Evolutionary conservation across 2,797 vertebrate species (phyloP).

Genomic region (Sebastes glaucus): DNA sequence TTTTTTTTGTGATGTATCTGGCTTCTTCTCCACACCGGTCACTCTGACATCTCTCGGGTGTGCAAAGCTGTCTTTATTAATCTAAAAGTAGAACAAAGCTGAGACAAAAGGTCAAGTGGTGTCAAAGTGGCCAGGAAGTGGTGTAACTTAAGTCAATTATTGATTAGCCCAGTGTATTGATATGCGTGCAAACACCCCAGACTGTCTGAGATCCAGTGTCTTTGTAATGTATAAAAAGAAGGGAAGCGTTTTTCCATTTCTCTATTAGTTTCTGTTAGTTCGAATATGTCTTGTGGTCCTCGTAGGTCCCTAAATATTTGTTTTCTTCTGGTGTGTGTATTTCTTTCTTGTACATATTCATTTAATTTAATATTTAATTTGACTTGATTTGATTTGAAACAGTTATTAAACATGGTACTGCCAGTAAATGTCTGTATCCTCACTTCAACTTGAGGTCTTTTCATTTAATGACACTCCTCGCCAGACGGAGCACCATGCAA

Average conservation of each 20-base stretch:
- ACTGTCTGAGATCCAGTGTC: not conserved
- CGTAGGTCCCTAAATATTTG: not conserved
- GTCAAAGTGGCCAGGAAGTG: constrained; percentile 57
- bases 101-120: constrained; percentile 67
- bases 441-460: not conserved
- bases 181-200: constrained; percentile 25
- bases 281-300: not conserved
- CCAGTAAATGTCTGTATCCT: not conserved
- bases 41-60: not conserved
- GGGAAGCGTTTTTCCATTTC: not conserved
- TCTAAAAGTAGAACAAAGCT: constrained; percentile 74
- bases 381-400: constrained; percentile 4
- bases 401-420: not conserved
- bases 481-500: constrained; percentile 26
- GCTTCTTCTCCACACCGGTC: not conserved
- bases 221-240: constrained; percentile 2
- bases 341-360: not conserved
- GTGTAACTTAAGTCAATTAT: constrained; percentile 63
- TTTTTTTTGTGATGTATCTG: not conserved
- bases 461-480: not conserved
- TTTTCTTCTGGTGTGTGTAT: not conserved
- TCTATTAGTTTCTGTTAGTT: not conserved
- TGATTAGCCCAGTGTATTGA: constrained; percentile 46
- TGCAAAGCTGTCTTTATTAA: constrained; percentile 12
- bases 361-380: not conserved